Evolutionary conservation across 2,797 vertebrate genomes (phyloP).

Genomic region (Echeneis naucrates): DNA sequence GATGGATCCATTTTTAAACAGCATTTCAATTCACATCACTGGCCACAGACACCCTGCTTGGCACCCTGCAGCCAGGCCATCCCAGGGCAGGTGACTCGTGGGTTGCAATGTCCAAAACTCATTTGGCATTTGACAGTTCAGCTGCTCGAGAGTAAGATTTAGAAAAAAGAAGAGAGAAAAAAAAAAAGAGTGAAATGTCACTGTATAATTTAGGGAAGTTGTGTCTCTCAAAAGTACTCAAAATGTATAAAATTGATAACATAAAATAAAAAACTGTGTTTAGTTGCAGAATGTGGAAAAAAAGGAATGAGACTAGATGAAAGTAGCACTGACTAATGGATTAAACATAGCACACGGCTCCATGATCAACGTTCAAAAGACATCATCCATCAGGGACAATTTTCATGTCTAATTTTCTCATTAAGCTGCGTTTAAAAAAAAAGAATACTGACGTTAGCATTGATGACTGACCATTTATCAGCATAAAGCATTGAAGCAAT

Average conservation of each 20-base stretch:
- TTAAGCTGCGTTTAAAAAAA: slow-evolving; percentile 47
- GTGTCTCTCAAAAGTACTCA: slow-evolving; percentile 5
- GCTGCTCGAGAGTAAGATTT: too few relatives aligned
- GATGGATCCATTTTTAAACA: slow-evolving; percentile 82
- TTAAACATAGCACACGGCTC: slow-evolving; percentile 43
- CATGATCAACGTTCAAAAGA: slow-evolving; percentile 48
- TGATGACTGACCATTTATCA: slow-evolving; percentile 60
- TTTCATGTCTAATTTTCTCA: slow-evolving; percentile 41
- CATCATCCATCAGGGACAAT: slow-evolving; percentile 61
- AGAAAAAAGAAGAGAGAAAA: too few relatives aligned
- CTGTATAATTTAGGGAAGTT: slow-evolving; percentile 32
- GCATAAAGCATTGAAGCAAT: slow-evolving; percentile 32
- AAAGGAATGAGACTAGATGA: slow-evolving; percentile 27
- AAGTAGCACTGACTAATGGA: slow-evolving; percentile 28
- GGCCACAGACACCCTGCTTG: slow-evolving; percentile 66
- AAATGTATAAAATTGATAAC: slow-evolving; percentile 20
- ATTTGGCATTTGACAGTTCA: too few relatives aligned
- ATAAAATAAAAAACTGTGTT: slow-evolving; percentile 12
- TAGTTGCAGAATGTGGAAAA: background rate
- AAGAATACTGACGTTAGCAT: slow-evolving; percentile 38
- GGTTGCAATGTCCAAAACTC: slow-evolving; percentile 27
- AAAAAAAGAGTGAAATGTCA: slow-evolving; percentile 10
- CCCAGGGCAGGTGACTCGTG: slow-evolving; percentile 52
- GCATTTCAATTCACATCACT: slow-evolving; percentile 77
- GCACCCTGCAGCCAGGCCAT: slow-evolving; percentile 69